Base-by-base conservation (phyloP, 2,113 vertebrate genomes). In the Ictalurus punctatus region DNA sequence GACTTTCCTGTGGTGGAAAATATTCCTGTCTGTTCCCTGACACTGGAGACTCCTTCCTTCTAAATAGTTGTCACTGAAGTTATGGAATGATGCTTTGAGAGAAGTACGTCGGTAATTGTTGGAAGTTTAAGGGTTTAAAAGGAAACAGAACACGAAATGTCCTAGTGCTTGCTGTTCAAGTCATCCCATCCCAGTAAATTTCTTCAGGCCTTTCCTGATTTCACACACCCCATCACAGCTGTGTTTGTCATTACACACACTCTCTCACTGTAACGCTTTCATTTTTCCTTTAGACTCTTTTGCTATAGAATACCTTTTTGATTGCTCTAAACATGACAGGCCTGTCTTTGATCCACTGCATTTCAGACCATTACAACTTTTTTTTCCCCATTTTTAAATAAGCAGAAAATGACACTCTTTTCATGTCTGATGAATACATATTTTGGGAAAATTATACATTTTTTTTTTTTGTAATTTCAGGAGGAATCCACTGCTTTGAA, bases 401-500 rank as follows among this genome's bases (percentile, higher is more conserved):
- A 83, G 54, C 37, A 69, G 34, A 84, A 85, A 67, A 88, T 85
- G 73, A 61, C 56, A 6, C 74, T n/a, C 27, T 63, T 87, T 80
- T 88, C 73, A 87, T 44, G 65, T 67, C 74, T 58, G 83, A 40
- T 89, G 87, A 91, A 85, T 85, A 91, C 86, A 80, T 27, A 85
- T 61, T 85, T 87, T 65, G 73, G 65, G 27, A 16, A 88, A 90
- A 79, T 69, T 3, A 44, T 44, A 44, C 3, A 4, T 40, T 44
- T 44, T 48, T 48, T 48, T 44, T 74, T 86, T 82, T 86, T 76
- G 63, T 56, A 83, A 86, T 84, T 82, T 90, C 65, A 86, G 63
- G 81, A 82, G 76, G 34, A 82, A 88, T 90, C 86, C 63, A 88
- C 63, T 65, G 67, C 84, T 90, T 65, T 88, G 86, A 88, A 73